Base-by-base conservation (phyloP, 2,888 invertebrate species). In the Limnephilus auricula region DNA sequence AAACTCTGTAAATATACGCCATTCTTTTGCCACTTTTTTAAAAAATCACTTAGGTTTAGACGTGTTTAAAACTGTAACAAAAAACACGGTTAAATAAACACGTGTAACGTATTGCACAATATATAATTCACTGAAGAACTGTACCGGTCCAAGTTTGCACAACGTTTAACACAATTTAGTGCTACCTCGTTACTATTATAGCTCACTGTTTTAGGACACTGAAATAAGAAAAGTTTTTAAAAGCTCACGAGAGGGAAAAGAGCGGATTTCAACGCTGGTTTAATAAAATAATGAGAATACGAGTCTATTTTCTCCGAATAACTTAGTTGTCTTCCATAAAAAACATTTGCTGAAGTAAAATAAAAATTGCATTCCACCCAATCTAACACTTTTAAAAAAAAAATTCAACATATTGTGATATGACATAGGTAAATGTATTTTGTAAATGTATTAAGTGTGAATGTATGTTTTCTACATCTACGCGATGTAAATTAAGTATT, bases 201-300 rank as follows among this genome's bases (percentile, higher is more conserved):
- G 87, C 65, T 65, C 31, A 65, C 31, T 87, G 85, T n/a, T 37
- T 37, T 45, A 13, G 40, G 34, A 5, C 84, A 84, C 84, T 85
- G 85, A 45, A 85, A 85, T 30, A 85, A 30, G 85, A 30, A 85
- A 85, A 85, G 30, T 85, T 45, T 85, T 30, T 85, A n/a, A 25
- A 85, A 30, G 85, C 34, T 25, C 34, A 32, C 34, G 82, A 25
- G 80, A 32, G 15, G 32, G 80, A 65, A 10, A 65, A 25, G 65
- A 25, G 25, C n/a, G 65, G 65, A 65, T 65, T 65, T 65, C n/a
- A n/a, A 65, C 65, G 65, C 65, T 9, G 25, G 65, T 65, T 65
- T n/a, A 65, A 65, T 65, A 4, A 25, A n/a, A n/a, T 2, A 65
- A 65, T 25, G 25, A 6, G 65, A 25, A 65, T n/a, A 9, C 25